phyloP scores from a whole-genome alignment of 1,140 invertebrate species.

The Ruditapes philippinarum region DNA sequence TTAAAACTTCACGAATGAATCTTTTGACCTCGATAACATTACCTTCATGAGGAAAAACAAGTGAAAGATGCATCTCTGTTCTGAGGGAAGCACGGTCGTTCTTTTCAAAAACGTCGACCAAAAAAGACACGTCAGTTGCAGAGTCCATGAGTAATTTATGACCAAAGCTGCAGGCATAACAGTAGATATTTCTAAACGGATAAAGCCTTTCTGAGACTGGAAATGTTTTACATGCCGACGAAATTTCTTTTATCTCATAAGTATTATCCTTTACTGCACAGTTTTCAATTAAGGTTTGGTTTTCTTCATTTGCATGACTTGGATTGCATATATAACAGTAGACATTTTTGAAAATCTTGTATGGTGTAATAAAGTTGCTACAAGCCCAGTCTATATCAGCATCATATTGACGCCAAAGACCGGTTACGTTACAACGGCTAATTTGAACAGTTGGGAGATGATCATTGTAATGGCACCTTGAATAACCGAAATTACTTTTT shows the following conservation, averaged over 20 bases:
- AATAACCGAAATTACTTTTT: neutral
- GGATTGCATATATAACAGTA: conserved; percentile 52
- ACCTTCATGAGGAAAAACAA: neutral
- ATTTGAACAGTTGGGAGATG: neutral
- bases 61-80: neutral
- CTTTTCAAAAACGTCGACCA: neutral
- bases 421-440: conserved; percentile 29
- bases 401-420: conserved; percentile 13
- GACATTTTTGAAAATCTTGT: conserved; percentile 9
- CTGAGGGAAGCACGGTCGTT: neutral
- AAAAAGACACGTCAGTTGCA: neutral
- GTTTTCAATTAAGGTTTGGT: neutral
- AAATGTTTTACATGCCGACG: neutral
- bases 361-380: neutral
- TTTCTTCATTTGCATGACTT: neutral
- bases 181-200: neutral
- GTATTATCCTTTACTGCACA: too few species aligned
- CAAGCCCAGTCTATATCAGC: conserved; percentile 45
- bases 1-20: neutral
- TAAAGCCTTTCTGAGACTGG: neutral
- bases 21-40: neutral
- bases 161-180: neutral
- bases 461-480: neutral
- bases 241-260: neutral
- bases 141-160: neutral